These are phyloP conservation scores for Polydrusus pterygomalis DNA, from an alignment of 2,888 invertebrate species.

Conservation along the genomic window DNA sequence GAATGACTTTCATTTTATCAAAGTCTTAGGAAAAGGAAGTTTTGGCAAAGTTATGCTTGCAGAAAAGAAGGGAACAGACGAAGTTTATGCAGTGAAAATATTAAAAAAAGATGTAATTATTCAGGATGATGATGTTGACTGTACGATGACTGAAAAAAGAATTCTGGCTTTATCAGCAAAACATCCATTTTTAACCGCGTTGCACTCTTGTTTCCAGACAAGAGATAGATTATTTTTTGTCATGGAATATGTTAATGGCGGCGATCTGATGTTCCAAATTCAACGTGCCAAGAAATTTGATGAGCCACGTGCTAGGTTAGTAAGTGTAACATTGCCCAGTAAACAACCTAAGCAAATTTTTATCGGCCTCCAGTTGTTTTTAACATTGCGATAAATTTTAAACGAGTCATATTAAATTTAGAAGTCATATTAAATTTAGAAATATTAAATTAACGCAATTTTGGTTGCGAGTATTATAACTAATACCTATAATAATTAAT, in stretches of 20 bases:
- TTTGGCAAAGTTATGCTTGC: slow-evolving; percentile 99
- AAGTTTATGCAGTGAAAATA: slow-evolving; percentile 91
- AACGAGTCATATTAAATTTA: too few relatives aligned
- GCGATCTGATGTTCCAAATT: slow-evolving; percentile 99
- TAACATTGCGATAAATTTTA: too few relatives aligned
- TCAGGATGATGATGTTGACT: slow-evolving; percentile 99
- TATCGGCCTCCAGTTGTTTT: too few relatives aligned
- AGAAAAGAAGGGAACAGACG: slow-evolving; percentile 93
- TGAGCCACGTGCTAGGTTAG: slow-evolving; percentile 85
- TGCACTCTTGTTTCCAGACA: slow-evolving; percentile 98
- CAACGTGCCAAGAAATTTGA: slow-evolving; percentile 98
- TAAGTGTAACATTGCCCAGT: background rate
- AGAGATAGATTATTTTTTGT: slow-evolving; percentile 93
- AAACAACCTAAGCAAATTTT: background rate
- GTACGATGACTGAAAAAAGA: slow-evolving; percentile 98
- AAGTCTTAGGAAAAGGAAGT: slow-evolving; percentile 98
- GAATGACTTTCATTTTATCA: slow-evolving; percentile 96
- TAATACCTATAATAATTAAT: too few relatives aligned
- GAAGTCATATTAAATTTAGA: too few relatives aligned
- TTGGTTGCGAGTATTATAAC: too few relatives aligned
- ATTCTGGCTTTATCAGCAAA: slow-evolving; percentile 97
- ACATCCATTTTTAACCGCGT: slow-evolving; percentile 97
- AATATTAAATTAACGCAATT: too few relatives aligned
- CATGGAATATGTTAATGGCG: slow-evolving; percentile 99
- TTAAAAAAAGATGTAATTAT: slow-evolving; percentile 98